These are phyloP conservation scores for Trachemys scripta DNA, from an alignment of 2,113 vertebrate species.

Conservation along the genomic window DNA sequence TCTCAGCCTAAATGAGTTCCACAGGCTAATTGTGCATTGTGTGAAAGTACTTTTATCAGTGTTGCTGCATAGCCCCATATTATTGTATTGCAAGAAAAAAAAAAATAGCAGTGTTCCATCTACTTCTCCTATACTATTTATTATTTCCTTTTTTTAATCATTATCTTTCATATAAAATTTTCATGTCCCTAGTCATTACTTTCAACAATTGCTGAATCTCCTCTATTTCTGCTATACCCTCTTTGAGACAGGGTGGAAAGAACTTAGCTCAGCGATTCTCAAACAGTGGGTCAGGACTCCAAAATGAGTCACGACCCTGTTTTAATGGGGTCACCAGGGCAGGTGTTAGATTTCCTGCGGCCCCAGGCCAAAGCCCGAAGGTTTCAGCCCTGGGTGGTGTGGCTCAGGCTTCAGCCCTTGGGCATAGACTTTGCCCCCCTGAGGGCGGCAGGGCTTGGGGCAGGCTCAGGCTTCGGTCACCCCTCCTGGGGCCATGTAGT, in stretches of 20 bases:
- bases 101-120: rapidly evolving
- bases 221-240: background rate
- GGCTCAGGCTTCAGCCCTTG: too few relatives aligned
- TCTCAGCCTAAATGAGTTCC: background rate
- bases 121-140: background rate
- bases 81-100: background rate
- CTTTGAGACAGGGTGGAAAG: background rate
- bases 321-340: too few relatives aligned
- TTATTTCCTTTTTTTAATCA: background rate
- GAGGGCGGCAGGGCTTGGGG: too few relatives aligned
- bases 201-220: background rate
- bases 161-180: background rate
- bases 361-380: too few relatives aligned
- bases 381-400: too few relatives aligned
- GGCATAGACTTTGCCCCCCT: too few relatives aligned
- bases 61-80: background rate
- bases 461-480: too few relatives aligned
- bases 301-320: too few relatives aligned
- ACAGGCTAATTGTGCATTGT: background rate
- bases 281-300: too few relatives aligned
- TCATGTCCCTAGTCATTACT: background rate
- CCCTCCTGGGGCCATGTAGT: too few relatives aligned
- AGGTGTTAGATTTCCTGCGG: too few relatives aligned
- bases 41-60: background rate
- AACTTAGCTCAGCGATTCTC: too few relatives aligned